A percentile compares a stretch with the other conserved stretches of the same genome.
Conservation (phyloP, 2,888 invertebrate species). For the Antheraea assamensis region DNA sequence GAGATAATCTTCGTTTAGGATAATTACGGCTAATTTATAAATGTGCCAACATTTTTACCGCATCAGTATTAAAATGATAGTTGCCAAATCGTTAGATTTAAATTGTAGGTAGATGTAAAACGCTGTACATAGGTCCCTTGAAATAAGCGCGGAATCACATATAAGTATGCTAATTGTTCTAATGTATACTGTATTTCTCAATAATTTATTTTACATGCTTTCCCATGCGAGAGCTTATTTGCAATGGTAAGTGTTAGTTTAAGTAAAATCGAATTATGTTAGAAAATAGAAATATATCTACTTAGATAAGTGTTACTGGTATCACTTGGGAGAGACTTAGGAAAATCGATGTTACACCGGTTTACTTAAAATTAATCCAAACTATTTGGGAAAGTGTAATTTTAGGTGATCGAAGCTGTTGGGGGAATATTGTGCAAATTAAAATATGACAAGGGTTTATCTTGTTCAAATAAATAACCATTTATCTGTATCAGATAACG, state of each 20-base stretch:
- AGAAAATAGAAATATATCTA: no score
- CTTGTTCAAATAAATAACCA: no score
- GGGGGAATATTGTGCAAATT: no score
- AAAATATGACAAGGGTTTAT: no score
- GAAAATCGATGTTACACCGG: no score
- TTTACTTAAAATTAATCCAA: no score
- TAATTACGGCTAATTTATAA: conserved; percentile 62
- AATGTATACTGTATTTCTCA: conserved; percentile 61
- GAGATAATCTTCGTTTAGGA: conserved; percentile 69
- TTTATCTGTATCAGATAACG: no score
- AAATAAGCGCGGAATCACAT: conserved; percentile 49
- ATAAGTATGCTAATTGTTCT: conserved; percentile 55
- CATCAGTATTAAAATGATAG: conserved; percentile 79
- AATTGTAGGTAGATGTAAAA: conserved; percentile 70
- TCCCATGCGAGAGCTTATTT: conserved; percentile 70
- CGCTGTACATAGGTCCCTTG: conserved; percentile 75
- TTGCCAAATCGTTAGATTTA: conserved; percentile 73
- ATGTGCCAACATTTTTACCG: conserved; percentile 83
- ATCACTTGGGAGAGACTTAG: no score
- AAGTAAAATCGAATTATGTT: background rate
- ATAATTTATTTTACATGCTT: conserved; percentile 76
- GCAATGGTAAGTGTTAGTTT: conserved; percentile 61
- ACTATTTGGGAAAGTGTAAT: no score
- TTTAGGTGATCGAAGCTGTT: no score
- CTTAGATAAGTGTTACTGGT: no score